These are phyloP conservation scores for Melitaea athalia DNA, from an alignment of 2,888 invertebrate species.

Conservation along the genomic window DNA sequence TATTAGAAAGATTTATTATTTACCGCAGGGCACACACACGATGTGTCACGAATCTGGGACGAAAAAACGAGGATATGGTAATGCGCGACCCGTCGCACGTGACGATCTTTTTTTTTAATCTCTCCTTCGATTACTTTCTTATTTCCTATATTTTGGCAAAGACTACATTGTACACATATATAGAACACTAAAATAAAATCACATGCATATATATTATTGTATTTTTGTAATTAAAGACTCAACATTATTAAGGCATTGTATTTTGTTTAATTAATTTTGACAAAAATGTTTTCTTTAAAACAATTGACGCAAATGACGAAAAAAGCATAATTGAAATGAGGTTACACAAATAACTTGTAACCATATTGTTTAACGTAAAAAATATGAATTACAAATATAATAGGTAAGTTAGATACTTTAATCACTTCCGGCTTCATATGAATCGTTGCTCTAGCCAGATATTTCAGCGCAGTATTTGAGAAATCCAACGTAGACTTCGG, in stretches of 20 bases:
- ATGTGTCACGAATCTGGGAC: constrained; percentile 77
- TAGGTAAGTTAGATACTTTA: not conserved
- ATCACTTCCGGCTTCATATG: not conserved
- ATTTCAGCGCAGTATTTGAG: constrained; percentile 6
- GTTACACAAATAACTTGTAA: too few species aligned
- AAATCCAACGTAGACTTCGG: constrained; percentile 11
- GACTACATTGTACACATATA: not conserved
- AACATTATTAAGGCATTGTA: too few species aligned
- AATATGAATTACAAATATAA: too few species aligned
- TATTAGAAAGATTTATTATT: constrained; percentile 83
- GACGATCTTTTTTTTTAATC: constrained; percentile 65
- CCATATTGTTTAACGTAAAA: too few species aligned
- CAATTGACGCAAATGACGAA: too few species aligned
- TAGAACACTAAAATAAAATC: not conserved
- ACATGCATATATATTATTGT: not conserved
- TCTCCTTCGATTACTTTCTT: constrained; percentile 50
- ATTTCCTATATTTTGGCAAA: constrained; percentile 46
- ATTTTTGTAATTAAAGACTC: too few species aligned
- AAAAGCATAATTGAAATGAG: too few species aligned
- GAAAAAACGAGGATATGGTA: constrained; percentile 77
- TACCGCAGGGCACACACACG: constrained; percentile 79
- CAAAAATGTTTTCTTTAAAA: too few species aligned
- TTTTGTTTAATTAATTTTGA: too few species aligned
- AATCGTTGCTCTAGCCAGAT: not conserved
- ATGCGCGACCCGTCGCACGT: constrained; percentile 71